Conservation (phyloP, 2,888 invertebrate species). For the Trichogramma evanescens region DNA sequence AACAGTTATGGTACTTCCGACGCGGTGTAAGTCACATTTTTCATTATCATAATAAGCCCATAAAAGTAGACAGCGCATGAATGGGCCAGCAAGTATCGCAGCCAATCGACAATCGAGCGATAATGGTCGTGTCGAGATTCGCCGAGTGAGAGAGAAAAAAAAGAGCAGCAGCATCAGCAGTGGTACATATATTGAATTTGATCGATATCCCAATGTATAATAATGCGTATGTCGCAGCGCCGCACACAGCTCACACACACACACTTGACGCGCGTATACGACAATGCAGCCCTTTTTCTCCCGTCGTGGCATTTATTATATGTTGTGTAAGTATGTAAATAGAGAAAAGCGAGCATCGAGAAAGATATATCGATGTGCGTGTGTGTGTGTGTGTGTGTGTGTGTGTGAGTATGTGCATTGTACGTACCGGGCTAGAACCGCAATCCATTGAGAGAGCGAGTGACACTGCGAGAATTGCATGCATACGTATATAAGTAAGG, state of each 20-base stretch:
- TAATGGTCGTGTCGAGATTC: slow-evolving; percentile 4
- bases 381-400: no score
- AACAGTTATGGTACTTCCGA: no score
- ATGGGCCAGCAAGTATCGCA: slow-evolving; percentile 9
- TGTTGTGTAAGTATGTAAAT: no score
- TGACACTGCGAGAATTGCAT: background rate
- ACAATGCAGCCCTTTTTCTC: slow-evolving; percentile 1
- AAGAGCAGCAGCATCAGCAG: background rate
- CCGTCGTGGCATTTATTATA: no score
- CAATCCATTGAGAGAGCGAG: background rate
- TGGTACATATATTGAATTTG: background rate
- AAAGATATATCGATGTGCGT: no score
- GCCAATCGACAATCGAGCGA: slow-evolving; percentile 7
- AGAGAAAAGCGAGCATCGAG: no score
- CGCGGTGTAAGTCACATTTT: no score
- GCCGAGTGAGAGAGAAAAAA: background rate
- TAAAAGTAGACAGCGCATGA: no score
- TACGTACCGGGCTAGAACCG: slow-evolving; percentile 6
- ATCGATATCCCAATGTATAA: no score
- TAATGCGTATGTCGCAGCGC: no score
- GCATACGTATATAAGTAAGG: slow-evolving; percentile 2
- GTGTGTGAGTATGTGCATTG: background rate
- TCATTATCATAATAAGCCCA: no score
- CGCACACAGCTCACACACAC: no score
- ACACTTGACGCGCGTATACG: background rate